phyloP scores from a whole-genome alignment of 2,797 vertebrate species.

The Melanitta fusca region DNA sequence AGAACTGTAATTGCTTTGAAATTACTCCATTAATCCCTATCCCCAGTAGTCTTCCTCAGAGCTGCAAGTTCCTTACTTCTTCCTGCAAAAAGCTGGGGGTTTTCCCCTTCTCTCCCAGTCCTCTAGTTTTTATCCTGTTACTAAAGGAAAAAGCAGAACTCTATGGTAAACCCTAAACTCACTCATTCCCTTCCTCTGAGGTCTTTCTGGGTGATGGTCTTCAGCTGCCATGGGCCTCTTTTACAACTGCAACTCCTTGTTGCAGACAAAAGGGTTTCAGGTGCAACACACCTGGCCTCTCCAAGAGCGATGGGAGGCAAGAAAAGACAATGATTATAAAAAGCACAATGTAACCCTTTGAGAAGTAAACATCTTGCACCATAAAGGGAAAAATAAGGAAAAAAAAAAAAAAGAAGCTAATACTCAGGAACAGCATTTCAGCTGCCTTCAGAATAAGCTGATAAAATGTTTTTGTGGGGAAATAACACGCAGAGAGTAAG shows the following conservation, averaged over 20 bases:
- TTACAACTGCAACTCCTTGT: neutral
- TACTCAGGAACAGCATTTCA: fast-evolving
- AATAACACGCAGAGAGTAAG: fast-evolving
- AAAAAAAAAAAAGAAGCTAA: neutral
- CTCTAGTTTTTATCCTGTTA: neutral
- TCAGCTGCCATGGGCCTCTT: neutral
- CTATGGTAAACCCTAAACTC: neutral
- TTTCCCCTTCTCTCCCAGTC: neutral
- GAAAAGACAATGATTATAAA: fast-evolving
- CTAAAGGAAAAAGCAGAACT: neutral
- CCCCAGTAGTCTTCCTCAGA: neutral
- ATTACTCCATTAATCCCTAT: neutral
- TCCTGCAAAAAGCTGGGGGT: neutral
- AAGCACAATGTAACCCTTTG: fast-evolving
- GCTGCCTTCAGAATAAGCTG: fast-evolving
- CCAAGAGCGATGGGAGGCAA: neutral
- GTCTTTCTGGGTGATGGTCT: neutral
- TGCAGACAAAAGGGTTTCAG: neutral
- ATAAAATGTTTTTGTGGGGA: fast-evolving
- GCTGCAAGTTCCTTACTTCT: neutral
- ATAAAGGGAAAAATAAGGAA: neutral
- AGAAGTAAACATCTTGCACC: neutral
- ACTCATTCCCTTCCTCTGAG: neutral
- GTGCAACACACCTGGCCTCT: neutral
- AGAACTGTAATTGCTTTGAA: neutral